phyloP scores from a whole-genome alignment of 1,140 invertebrate genomes.

The Andricus grossulariae region DNA sequence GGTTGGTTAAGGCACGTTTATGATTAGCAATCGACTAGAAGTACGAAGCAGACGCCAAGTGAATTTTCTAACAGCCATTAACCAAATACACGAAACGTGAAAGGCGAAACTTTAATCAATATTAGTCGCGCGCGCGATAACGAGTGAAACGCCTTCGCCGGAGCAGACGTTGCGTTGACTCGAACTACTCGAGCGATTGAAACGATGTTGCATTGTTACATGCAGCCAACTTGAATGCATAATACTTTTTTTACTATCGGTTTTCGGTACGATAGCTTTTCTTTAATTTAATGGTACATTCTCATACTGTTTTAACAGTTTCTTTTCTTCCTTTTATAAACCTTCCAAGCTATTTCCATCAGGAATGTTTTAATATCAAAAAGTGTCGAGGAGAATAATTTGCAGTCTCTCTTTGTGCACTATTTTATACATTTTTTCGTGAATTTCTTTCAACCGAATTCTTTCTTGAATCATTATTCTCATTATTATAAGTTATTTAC shows the following conservation, averaged over 20 bases:
- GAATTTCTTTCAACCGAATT: too few species aligned
- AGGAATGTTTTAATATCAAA: too few species aligned
- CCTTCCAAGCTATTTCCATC: background rate
- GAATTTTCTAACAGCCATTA: slow-evolving; percentile 46
- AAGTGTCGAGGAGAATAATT: too few species aligned
- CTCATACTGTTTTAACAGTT: background rate
- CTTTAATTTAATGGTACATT: background rate
- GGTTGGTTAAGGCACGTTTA: slow-evolving; percentile 34
- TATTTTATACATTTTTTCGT: too few species aligned
- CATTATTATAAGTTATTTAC: too few species aligned
- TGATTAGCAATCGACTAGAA: slow-evolving; percentile 52
- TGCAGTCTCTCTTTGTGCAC: too few species aligned
- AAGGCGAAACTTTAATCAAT: slow-evolving; percentile 18
- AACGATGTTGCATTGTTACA: background rate
- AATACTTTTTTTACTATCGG: background rate
- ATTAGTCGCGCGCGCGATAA: slow-evolving; percentile 15
- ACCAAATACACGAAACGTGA: slow-evolving; percentile 9
- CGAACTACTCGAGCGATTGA: slow-evolving; percentile 5
- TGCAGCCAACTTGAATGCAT: background rate
- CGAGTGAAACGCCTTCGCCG: background rate
- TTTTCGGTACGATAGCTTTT: background rate
- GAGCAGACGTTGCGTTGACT: slow-evolving; percentile 9
- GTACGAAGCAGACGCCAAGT: slow-evolving; percentile 36
- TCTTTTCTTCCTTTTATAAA: background rate
- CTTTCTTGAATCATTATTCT: too few species aligned